Evolutionary conservation across 1,140 invertebrate genomes (phyloP).

Genomic region (Myzus persicae): DNA sequence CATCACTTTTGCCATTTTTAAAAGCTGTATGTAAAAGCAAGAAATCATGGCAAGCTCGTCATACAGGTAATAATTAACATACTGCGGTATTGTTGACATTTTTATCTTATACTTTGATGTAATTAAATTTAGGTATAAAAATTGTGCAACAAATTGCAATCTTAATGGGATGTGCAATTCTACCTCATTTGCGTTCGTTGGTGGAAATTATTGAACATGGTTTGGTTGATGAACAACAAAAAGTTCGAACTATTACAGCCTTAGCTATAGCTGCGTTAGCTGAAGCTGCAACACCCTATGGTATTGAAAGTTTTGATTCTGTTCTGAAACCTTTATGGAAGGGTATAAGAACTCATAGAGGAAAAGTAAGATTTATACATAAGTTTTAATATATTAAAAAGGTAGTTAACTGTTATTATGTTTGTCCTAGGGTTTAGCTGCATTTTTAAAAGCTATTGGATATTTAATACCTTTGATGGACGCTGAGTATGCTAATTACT

Average conservation of each 20-base stretch:
- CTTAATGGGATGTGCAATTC: constrained; percentile 98
- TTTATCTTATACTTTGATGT: not conserved
- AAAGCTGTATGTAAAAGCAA: constrained; percentile 99
- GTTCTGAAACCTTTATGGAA: constrained; percentile 99
- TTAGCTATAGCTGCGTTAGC: constrained; percentile 96
- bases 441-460: constrained; percentile 99
- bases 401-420: constrained; percentile 19
- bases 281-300: constrained; percentile 98
- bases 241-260: constrained; percentile 96
- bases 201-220: constrained; percentile 99
- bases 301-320: constrained; percentile 99
- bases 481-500: constrained; percentile 99
- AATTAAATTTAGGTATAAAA: constrained; percentile 80
- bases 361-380: constrained; percentile 72
- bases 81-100: not conserved
- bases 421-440: constrained; percentile 81
- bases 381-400: not conserved
- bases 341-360: constrained; percentile 96
- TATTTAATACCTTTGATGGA: constrained; percentile 99
- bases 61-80: constrained; percentile 73
- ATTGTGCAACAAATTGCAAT: constrained; percentile 99
- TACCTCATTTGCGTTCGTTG: constrained; percentile 96
- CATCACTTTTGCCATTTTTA: constrained; percentile 95
- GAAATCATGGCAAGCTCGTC: constrained; percentile 99
- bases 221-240: constrained; percentile 86